Percentiles rank a stretch among this genome's conserved stretches.
These are phyloP conservation scores for Scarus forsteni DNA, from an alignment of 2,797 vertebrate genomes.

Conservation along the genomic window DNA sequence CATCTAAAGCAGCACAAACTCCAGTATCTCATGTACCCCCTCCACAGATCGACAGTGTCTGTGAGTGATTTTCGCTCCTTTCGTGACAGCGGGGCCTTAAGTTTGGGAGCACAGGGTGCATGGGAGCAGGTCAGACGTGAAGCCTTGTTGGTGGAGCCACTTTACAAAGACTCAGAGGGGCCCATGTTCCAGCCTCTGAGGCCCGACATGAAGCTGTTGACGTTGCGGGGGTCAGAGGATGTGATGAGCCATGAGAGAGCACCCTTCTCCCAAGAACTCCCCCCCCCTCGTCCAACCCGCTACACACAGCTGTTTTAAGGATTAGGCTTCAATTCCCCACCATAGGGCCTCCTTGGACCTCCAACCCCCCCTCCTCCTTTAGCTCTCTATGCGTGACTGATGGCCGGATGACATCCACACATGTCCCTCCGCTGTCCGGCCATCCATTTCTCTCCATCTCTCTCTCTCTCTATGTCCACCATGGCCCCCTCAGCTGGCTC, in stretches of 20 bases:
- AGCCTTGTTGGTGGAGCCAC: slow-evolving; percentile 13
- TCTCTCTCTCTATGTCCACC: slow-evolving; percentile 33
- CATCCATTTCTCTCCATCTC: slow-evolving; percentile 19
- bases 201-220: slow-evolving; percentile 60
- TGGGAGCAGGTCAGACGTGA: slow-evolving; percentile 17
- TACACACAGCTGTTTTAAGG: slow-evolving; percentile 85
- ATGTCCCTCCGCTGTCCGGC: slow-evolving; percentile 73
- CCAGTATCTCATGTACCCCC: neutral
- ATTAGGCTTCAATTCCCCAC: slow-evolving; percentile 75
- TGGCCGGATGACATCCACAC: slow-evolving; percentile 84
- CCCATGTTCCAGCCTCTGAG: slow-evolving; percentile 17
- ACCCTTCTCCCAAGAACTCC: slow-evolving; percentile 61
- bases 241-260: slow-evolving; percentile 73
- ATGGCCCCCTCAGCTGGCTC: slow-evolving; percentile 65
- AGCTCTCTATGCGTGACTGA: slow-evolving; percentile 73
- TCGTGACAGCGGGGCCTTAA: slow-evolving; percentile 1
- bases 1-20: too few species aligned
- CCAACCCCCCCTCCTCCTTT: slow-evolving; percentile 7
- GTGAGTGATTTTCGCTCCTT: slow-evolving; percentile 22
- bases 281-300: slow-evolving; percentile 13
- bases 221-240: slow-evolving; percentile 74
- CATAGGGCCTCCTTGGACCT: slow-evolving; percentile 60
- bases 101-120: slow-evolving; percentile 14
- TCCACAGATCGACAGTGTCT: slow-evolving; percentile 25
- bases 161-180: neutral